These are phyloP conservation scores for Rhagonycha fulva DNA, from an alignment of 2,888 invertebrate species.

Conservation along the genomic window DNA sequence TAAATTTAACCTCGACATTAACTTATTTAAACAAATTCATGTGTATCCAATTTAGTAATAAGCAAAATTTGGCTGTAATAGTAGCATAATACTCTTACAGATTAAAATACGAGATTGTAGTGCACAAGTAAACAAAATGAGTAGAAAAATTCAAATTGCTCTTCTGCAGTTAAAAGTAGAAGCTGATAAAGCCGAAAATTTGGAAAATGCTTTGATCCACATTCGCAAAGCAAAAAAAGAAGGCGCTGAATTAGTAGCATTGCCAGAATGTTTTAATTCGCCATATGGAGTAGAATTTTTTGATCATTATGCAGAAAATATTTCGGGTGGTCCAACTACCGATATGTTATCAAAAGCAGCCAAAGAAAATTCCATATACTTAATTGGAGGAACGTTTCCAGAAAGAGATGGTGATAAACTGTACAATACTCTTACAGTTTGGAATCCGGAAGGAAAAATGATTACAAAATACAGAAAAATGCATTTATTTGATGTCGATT, in stretches of 20 bases:
- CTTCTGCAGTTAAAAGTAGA: constrained; percentile 83
- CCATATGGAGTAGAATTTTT: constrained; percentile 90
- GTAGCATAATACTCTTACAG: background rate
- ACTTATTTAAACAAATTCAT: background rate
- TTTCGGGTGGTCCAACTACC: constrained; percentile 80
- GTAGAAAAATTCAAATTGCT: constrained; percentile 59
- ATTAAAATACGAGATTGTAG: background rate
- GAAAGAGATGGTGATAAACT: constrained; percentile 70
- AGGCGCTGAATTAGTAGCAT: constrained; percentile 66
- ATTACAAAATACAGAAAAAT: constrained; percentile 85
- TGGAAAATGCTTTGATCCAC: constrained; percentile 70
- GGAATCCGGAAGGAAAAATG: constrained; percentile 76
- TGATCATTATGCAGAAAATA: constrained; percentile 80
- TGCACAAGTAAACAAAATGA: background rate
- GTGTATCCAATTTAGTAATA: background rate
- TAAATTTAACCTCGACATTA: background rate
- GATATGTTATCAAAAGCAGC: constrained; percentile 74
- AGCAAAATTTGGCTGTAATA: background rate
- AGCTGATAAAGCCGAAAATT: constrained; percentile 74
- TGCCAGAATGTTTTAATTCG: constrained; percentile 95
- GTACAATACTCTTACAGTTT: constrained; percentile 89
- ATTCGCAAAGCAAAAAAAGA: constrained; percentile 71
- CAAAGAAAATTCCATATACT: constrained; percentile 72
- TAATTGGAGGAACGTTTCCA: constrained; percentile 91
- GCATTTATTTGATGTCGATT: constrained; percentile 95